phyloP scores from a whole-genome alignment of 2,888 invertebrate species.

The Sipha maydis region DNA sequence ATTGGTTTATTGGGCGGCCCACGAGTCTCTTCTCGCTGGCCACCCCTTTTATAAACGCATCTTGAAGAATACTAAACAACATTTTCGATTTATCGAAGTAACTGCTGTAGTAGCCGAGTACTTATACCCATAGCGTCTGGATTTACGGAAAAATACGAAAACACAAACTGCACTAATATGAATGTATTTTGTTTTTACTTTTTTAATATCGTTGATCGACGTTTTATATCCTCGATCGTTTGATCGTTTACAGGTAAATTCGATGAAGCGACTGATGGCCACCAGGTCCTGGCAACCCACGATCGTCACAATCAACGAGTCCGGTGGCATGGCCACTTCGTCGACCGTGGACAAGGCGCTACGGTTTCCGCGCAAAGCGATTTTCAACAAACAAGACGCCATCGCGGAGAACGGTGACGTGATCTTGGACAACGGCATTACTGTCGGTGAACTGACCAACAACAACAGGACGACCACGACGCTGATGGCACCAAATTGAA shows the following conservation, averaged over 20 bases:
- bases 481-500: slow-evolving; percentile 58
- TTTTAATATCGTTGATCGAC: too few species aligned
- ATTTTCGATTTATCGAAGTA: too few species aligned
- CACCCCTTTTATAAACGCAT: too few species aligned
- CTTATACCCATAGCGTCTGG: too few species aligned
- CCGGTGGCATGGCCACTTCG: neutral
- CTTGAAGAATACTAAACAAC: too few species aligned
- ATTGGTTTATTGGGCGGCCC: too few species aligned
- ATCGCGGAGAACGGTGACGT: slow-evolving; percentile 14
- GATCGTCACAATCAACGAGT: slow-evolving; percentile 38
- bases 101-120: too few species aligned
- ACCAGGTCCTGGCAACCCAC: slow-evolving; percentile 42
- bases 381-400: slow-evolving; percentile 23
- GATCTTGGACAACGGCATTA: slow-evolving; percentile 21
- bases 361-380: slow-evolving; percentile 21
- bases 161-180: too few species aligned
- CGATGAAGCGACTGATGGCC: slow-evolving; percentile 40
- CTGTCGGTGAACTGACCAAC: slow-evolving; percentile 43
- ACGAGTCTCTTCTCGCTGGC: too few species aligned
- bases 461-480: slow-evolving; percentile 45
- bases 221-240: neutral
- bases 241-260: slow-evolving; percentile 13
- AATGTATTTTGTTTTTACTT: too few species aligned
- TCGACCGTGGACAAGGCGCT: slow-evolving; percentile 9
- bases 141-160: too few species aligned